Conservation (phyloP, 2,113 vertebrate genomes). For the Salvelinus fontinalis region DNA sequence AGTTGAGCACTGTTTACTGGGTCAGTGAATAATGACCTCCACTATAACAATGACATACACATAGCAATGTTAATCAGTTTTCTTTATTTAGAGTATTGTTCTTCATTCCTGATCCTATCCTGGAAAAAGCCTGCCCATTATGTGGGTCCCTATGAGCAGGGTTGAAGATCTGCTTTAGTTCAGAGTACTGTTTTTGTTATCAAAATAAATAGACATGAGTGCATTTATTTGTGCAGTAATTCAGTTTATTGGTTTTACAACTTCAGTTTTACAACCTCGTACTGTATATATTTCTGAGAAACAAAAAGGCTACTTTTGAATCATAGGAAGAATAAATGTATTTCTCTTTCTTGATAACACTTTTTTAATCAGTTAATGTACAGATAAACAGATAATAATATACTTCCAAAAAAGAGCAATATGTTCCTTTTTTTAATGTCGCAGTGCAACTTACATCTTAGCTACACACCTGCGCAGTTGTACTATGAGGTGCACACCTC, state of each 20-base stretch:
- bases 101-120: too few species aligned
- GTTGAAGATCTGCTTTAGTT: not conserved
- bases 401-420: constrained; percentile 79
- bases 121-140: too few species aligned
- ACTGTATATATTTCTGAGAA: constrained; percentile 59
- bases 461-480: constrained; percentile 73
- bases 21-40: too few species aligned
- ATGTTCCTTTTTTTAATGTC: constrained; percentile 81
- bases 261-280: constrained; percentile 69
- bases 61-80: too few species aligned
- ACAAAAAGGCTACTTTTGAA: constrained; percentile 70
- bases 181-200: not conserved
- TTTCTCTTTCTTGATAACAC: constrained; percentile 46
- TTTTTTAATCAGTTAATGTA: constrained; percentile 64
- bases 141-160: not conserved
- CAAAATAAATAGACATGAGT: not conserved
- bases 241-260: constrained; percentile 80
- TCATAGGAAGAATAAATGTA: constrained; percentile 78
- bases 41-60: too few species aligned
- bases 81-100: too few species aligned
- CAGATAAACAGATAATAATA: constrained; percentile 73
- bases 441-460: constrained; percentile 83
- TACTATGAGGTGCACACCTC: constrained; percentile 76
- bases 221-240: constrained; percentile 50
- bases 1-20: too few species aligned